Evolutionary conservation across 1,140 invertebrate species (phyloP).

Genomic region (Neomicropteryx cornuta): DNA sequence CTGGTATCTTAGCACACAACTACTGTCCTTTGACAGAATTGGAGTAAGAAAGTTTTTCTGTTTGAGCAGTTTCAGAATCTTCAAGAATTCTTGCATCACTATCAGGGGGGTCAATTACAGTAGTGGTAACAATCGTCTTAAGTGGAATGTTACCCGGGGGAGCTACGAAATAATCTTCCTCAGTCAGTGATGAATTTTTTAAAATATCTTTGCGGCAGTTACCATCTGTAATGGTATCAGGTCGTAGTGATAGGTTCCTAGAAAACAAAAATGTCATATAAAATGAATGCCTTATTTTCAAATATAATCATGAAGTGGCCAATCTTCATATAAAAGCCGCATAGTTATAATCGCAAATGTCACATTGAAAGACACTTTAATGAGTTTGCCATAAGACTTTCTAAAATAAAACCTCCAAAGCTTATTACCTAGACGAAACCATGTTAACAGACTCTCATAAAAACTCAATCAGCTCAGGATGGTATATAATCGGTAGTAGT

Average conservation of each 20-base stretch:
- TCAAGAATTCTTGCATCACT: too few species aligned
- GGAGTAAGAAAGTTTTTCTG: conserved; percentile 17
- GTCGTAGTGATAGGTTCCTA: conserved; percentile 53
- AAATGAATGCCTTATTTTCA: background rate
- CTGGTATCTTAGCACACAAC: conserved; percentile 20
- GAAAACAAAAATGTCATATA: conserved; percentile 17
- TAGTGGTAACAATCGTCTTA: too few species aligned
- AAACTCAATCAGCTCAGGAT: background rate
- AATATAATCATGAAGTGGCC: background rate
- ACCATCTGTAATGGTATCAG: conserved; percentile 59
- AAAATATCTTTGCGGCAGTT: conserved; percentile 54
- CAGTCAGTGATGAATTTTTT: conserved; percentile 56
- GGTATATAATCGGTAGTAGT: background rate
- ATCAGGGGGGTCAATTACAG: too few species aligned
- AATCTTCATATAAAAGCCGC: background rate
- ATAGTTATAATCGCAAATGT: conserved; percentile 10
- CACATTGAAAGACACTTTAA: background rate
- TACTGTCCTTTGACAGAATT: conserved; percentile 26
- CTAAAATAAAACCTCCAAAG: background rate
- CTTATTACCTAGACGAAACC: background rate
- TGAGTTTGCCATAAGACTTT: background rate
- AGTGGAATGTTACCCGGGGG: conserved; percentile 70
- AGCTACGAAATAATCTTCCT: conserved; percentile 85
- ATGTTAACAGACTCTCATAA: background rate
- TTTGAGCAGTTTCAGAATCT: conserved; percentile 28